Conservation (phyloP, 2,888 invertebrate species). For the Morinoia aosen region DNA sequence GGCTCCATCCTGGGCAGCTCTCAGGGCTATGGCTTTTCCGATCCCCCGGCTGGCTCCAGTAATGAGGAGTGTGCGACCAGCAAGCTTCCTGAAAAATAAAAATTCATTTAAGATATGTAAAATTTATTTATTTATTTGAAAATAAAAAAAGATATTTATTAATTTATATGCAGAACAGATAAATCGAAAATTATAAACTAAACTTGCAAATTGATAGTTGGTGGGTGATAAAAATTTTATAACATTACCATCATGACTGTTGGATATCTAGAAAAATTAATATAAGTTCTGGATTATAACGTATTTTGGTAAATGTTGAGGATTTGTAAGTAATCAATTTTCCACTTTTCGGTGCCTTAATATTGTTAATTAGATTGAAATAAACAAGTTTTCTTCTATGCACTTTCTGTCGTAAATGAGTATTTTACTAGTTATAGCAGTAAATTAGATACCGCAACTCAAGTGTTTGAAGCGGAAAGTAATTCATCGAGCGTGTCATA, state of each 20-base stretch:
- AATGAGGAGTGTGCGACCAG: constrained; percentile 92
- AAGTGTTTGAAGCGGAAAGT: too few species aligned
- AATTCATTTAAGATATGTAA: not conserved
- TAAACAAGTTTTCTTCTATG: too few species aligned
- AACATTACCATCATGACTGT: not conserved
- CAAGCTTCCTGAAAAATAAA: constrained; percentile 77
- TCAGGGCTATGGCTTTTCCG: constrained; percentile 93
- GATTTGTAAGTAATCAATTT: too few species aligned
- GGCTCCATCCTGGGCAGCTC: constrained; percentile 92
- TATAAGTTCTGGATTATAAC: too few species aligned
- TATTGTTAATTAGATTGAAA: too few species aligned
- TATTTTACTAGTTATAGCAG: too few species aligned
- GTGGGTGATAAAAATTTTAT: not conserved
- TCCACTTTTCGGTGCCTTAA: too few species aligned
- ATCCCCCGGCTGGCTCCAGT: constrained; percentile 97
- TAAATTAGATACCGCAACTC: too few species aligned
- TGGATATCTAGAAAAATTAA: not conserved
- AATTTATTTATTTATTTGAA: not conserved
- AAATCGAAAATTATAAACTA: not conserved
- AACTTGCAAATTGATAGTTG: too few species aligned
- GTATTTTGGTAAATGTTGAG: too few species aligned
- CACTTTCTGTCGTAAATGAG: too few species aligned
- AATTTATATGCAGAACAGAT: not conserved
- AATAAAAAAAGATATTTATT: not conserved
- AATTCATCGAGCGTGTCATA: too few species aligned